A percentile compares a stretch with the other conserved stretches of the same genome.
These are phyloP conservation scores for Pycnonotus jocosus DNA, from an alignment of 2,113 vertebrate species.

Conservation along the genomic window DNA sequence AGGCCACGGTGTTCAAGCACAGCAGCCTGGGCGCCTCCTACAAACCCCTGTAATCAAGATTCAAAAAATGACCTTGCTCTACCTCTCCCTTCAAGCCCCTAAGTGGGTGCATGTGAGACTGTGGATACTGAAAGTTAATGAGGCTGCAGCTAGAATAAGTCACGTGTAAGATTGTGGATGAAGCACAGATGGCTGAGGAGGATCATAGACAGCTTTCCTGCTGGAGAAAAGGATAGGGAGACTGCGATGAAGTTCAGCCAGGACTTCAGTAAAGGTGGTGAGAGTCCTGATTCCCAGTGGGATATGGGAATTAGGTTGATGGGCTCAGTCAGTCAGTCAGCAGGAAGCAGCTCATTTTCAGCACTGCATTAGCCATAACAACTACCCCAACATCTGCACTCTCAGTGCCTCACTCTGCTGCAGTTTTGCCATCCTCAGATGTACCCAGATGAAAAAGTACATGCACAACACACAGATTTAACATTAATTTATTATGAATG, in stretches of 20 bases:
- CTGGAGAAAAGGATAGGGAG: neutral
- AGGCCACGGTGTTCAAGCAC: constrained; percentile 13
- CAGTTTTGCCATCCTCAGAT: accelerated
- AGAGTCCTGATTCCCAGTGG: neutral
- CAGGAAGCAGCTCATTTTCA: neutral
- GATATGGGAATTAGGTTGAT: neutral
- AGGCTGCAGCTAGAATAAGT: neutral
- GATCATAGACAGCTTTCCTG: neutral
- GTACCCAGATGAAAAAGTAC: neutral
- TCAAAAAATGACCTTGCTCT: constrained; percentile 14
- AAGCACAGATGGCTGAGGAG: neutral
- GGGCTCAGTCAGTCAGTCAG: neutral
- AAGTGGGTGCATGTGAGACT: neutral
- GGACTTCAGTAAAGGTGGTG: neutral
- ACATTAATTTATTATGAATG: neutral
- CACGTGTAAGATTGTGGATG: neutral
- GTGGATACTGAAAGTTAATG: neutral
- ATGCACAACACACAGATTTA: neutral
- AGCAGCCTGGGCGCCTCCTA: neutral
- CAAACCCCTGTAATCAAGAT: neutral
- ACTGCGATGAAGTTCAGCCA: neutral
- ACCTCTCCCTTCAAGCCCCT: neutral
- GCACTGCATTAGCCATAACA: accelerated
- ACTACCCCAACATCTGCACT: too few relatives aligned
- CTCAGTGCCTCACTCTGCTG: neutral